A percentile compares a stretch with the other conserved stretches of the same genome.
These are phyloP conservation scores for Magallana angulata DNA, from an alignment of 1,140 invertebrate species.

Conservation along the genomic window DNA sequence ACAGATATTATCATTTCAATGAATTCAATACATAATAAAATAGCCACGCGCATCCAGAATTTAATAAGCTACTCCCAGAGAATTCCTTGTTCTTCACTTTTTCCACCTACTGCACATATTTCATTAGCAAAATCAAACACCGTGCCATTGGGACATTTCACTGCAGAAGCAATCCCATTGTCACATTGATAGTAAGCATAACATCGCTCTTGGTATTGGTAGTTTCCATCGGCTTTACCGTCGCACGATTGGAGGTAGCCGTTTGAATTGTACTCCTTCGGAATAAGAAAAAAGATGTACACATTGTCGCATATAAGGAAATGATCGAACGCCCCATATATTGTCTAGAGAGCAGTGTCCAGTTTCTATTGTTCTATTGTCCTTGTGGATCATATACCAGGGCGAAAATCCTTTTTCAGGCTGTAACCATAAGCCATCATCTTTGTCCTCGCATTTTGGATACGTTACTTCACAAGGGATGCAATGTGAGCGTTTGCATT, in stretches of 20 bases:
- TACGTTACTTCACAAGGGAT: background rate
- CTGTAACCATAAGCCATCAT: background rate
- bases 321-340: background rate
- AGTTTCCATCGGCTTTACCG: background rate
- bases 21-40: too few relatives aligned
- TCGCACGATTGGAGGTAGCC: background rate
- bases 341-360: background rate
- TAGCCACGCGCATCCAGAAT: too few relatives aligned
- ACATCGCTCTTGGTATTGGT: background rate
- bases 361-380: background rate
- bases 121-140: background rate
- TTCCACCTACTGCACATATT: background rate
- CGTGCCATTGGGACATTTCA: background rate
- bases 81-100: background rate
- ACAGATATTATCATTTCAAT: too few relatives aligned
- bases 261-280: background rate
- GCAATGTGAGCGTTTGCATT: background rate
- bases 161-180: background rate
- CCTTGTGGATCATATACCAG: background rate
- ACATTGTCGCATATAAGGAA: background rate
- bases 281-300: background rate
- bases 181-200: constrained; percentile 9
- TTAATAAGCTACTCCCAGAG: too few relatives aligned
- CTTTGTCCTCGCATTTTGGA: background rate
- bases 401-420: background rate